These are phyloP conservation scores for Cherax destructor DNA, from an alignment of 1,140 invertebrate species.

Conservation along the genomic window DNA sequence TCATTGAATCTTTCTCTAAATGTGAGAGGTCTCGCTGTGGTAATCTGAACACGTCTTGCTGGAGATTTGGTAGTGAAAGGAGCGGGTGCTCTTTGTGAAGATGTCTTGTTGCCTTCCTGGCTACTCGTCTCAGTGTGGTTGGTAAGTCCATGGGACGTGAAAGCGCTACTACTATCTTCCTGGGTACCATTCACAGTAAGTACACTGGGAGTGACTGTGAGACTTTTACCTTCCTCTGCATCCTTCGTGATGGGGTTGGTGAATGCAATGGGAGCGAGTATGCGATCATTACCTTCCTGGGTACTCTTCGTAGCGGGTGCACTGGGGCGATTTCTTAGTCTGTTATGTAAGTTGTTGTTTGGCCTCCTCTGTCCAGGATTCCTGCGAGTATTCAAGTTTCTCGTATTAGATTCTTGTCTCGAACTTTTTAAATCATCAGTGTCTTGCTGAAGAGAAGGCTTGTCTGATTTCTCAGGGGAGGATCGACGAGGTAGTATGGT, in stretches of 20 bases:
- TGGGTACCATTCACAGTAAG: too few species aligned
- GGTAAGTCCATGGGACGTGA: too few species aligned
- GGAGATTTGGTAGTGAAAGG: background rate
- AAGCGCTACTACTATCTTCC: too few species aligned
- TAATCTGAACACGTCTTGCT: background rate
- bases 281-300: background rate
- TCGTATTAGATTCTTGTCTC: background rate
- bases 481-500: background rate
- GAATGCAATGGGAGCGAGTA: too few species aligned
- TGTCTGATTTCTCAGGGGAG: background rate
- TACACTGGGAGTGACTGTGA: too few species aligned
- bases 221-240: too few species aligned
- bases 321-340: background rate
- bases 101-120: background rate
- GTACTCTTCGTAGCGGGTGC: background rate
- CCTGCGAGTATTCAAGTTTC: background rate
- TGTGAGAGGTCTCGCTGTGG: conserved; percentile 31
- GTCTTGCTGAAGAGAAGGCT: background rate
- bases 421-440: background rate
- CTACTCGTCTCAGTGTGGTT: too few species aligned
- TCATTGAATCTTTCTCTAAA: conserved; percentile 32
- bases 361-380: background rate
- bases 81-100: too few species aligned
- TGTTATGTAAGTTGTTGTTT: background rate
- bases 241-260: too few species aligned